Base-by-base conservation (phyloP, 2,797 vertebrate species). In the Hephaestus fuliginosus region DNA sequence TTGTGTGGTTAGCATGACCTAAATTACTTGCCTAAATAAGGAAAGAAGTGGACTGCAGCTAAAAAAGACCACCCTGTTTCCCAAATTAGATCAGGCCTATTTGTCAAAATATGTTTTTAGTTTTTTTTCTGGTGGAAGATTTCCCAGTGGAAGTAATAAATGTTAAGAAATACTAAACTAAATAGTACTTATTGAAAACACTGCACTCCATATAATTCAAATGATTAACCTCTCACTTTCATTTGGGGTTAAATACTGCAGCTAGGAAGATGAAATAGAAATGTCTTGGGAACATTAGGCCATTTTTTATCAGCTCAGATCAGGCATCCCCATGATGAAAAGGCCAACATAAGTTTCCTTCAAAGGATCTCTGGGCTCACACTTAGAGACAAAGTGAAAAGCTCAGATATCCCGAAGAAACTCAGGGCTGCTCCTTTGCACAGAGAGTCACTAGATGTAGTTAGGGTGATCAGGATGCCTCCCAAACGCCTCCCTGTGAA, bases 381-480 rank as follows among this genome's bases (percentile, higher is more conserved):
- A n/a, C 41, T 72, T 9, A 7, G 60, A 18, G 43, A 64, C 44
- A 43, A 25, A 33, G 2, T 73, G 14, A 51, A 58, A 20, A 56
- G 15, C 17, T 64, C 36, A 44, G 48, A 66, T 43, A 44, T 52
- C n/a, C 17, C 46, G 1, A 22, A 30, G 10, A n/a, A 63, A 67
- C 48, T 51, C 39, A 28, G 30, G 36, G 51, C 30, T 36, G 44
- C n/a, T 72, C 39, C 61, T 74, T 63, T 8, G 51, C 61, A 0
- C 14, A 10, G 22, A 62, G 41, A 62, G 20, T 28, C 4, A 51
- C 22, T 14, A 63, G 63, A 60, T 70, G 25, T 14, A 22, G n/a
- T 72, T 56, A 44, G 22, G 33, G 36, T 43, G 74, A 80, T 81
- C 49, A 60, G 28, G 55, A 70, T 56, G 30, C 20, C 18, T 78